Base-by-base conservation (phyloP, 2,113 vertebrate genomes). In the Sylvilagus bachmani region DNA sequence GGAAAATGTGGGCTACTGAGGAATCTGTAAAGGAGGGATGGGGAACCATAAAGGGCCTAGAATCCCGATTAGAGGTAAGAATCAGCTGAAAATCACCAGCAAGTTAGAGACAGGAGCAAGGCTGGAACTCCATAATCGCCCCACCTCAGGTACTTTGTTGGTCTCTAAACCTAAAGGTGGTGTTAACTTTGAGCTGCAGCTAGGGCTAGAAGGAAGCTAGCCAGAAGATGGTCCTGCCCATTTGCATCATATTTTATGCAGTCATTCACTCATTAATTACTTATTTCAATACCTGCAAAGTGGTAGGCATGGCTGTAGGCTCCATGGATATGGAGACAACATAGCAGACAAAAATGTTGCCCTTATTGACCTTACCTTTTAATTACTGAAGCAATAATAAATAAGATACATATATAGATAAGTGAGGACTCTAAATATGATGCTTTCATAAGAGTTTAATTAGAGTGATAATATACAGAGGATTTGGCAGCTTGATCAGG, bases 161-260 rank as follows among this genome's bases (percentile, higher is more conserved):
- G 25, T 80, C 38, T 51, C 22, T 80, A 61, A 91, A 49, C 16
- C n/a, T 80, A 6, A 44, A 6, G 3, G 1, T 93, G 12, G 9
- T 89, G 27, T 85, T 96, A 80, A 62, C 84, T 95, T 53, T 80
- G n/a, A 55, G 21, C 24, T 86, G 10, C 24, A 38, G 17, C 51
- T 89, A 17, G 21, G 10, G 0, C 38, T 74, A 7, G 12, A 36
- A 91, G 44, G 27, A 7, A 88, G 58, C 36, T 1, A 91, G 51
- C 9, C 29, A 70, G 10, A 17, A 69, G 53, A n/a, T n/a, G 24
- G 24, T 73, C 88, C 36, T 78, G 55, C 55, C 55, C 55, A 58
- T 58, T 44, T 19, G 19, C 55, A 58, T 58, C 55, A 17, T 58
- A 38, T 86, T 93, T 90, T 82, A 66, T 69, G 51, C 14, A 86